phyloP scores from a whole-genome alignment of 2,113 vertebrate genomes.

The Burhinus oedicnemus region DNA sequence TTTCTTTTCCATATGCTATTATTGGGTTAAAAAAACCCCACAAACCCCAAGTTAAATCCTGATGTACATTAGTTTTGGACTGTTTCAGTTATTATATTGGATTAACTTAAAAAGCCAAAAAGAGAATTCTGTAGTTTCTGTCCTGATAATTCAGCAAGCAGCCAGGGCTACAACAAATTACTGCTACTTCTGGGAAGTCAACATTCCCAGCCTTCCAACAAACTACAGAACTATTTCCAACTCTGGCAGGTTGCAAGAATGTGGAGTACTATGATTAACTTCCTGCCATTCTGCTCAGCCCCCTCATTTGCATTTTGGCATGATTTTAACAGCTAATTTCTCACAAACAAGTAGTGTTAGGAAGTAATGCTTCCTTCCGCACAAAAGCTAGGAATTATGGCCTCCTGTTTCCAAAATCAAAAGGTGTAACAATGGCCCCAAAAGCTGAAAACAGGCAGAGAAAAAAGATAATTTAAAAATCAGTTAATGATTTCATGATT shows the following conservation, averaged over 20 bases:
- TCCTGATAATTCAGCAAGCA: background rate
- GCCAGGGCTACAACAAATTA: background rate
- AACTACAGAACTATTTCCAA: background rate
- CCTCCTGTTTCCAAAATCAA: background rate
- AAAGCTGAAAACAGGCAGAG: background rate
- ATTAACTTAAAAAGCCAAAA: background rate
- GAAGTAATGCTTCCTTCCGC: slow-evolving; percentile 17
- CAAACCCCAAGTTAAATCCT: background rate
- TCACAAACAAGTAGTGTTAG: slow-evolving; percentile 29
- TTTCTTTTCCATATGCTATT: background rate
- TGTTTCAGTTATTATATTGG: background rate
- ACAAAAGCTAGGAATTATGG: background rate
- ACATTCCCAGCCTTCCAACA: background rate
- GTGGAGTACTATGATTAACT: slow-evolving; percentile 18
- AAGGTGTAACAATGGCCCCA: background rate
- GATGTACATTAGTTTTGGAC: background rate
- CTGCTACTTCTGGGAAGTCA: background rate
- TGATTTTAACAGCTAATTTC: slow-evolving; percentile 49
- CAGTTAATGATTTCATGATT: background rate
- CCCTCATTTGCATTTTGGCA: slow-evolving; percentile 56
- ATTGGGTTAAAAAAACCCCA: background rate
- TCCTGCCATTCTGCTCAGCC: slow-evolving; percentile 23
- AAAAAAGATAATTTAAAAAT: background rate
- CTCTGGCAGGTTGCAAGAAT: background rate
- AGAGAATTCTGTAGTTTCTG: background rate